phyloP scores from a whole-genome alignment of 2,888 invertebrate species.

The Gastracanthus pulcherrimus region DNA sequence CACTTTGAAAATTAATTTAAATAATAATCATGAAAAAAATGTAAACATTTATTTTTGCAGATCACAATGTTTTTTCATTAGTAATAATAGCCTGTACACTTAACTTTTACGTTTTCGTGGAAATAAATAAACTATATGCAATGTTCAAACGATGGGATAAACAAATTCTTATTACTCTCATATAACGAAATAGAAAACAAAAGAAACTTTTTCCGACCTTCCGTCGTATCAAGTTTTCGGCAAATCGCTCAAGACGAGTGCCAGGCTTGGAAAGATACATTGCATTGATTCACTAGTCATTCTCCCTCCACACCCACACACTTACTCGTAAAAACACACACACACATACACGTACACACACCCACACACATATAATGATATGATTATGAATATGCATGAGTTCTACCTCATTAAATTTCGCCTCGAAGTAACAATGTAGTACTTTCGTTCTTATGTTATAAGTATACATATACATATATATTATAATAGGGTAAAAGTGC shows the following conservation, averaged over 20 bases:
- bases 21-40: background rate
- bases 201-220: conserved; percentile 39
- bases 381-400: conserved; percentile 60
- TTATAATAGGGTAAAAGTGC: background rate
- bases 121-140: conserved; percentile 20
- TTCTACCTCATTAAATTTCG: conserved; percentile 59
- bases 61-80: conserved; percentile 1
- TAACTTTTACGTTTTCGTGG: conserved; percentile 14
- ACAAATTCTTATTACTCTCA: conserved; percentile 33
- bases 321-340: conserved; percentile 1
- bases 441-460: conserved; percentile 55
- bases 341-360: background rate
- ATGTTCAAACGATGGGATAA: conserved; percentile 58
- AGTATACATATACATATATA: background rate
- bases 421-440: conserved; percentile 61
- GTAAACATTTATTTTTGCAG: background rate
- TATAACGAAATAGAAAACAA: conserved; percentile 10
- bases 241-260: conserved; percentile 56
- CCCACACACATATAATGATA: conserved; percentile 41
- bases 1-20: too few relatives aligned
- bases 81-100: background rate
- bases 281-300: conserved; percentile 52
- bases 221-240: conserved; percentile 48
- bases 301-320: conserved; percentile 26
- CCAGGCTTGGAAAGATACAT: conserved; percentile 56